phyloP scores from a whole-genome alignment of 2,113 vertebrate species.

The Geothlypis trichas region DNA sequence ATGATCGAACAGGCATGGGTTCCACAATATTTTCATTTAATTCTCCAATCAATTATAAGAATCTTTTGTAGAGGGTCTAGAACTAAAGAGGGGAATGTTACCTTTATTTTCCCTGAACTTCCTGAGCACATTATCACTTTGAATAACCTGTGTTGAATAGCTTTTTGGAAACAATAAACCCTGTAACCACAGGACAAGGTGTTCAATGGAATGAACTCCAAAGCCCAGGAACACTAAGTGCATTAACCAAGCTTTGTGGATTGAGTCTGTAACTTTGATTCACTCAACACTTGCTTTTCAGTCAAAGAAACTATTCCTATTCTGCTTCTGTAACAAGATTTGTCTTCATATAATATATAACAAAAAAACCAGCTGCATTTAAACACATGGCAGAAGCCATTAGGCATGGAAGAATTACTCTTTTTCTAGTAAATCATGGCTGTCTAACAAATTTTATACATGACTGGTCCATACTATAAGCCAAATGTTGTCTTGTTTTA shows the following conservation, averaged over 20 bases:
- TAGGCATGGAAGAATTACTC: background rate
- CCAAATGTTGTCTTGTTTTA: slow-evolving; percentile 18
- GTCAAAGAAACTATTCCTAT: slow-evolving; percentile 4
- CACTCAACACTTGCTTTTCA: background rate
- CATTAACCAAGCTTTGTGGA: background rate
- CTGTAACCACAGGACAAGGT: background rate
- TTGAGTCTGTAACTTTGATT: background rate
- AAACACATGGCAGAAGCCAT: slow-evolving; percentile 30
- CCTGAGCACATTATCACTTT: background rate
- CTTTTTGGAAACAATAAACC: background rate
- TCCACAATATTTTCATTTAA: background rate
- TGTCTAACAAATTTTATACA: slow-evolving; percentile 41
- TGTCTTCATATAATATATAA: slow-evolving; percentile 16
- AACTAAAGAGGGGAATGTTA: background rate
- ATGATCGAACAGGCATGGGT: background rate
- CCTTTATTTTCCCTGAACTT: background rate
- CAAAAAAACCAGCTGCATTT: slow-evolving; percentile 37
- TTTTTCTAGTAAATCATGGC: slow-evolving; percentile 2
- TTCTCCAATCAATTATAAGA: background rate
- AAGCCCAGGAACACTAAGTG: background rate
- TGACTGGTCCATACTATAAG: background rate
- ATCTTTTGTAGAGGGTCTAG: background rate
- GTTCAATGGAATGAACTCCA: background rate
- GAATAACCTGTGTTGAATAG: background rate
- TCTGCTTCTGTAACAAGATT: slow-evolving; percentile 1